These are phyloP conservation scores for Hoplostethus atlanticus DNA, from an alignment of 2,797 vertebrate species.

Conservation along the genomic window DNA sequence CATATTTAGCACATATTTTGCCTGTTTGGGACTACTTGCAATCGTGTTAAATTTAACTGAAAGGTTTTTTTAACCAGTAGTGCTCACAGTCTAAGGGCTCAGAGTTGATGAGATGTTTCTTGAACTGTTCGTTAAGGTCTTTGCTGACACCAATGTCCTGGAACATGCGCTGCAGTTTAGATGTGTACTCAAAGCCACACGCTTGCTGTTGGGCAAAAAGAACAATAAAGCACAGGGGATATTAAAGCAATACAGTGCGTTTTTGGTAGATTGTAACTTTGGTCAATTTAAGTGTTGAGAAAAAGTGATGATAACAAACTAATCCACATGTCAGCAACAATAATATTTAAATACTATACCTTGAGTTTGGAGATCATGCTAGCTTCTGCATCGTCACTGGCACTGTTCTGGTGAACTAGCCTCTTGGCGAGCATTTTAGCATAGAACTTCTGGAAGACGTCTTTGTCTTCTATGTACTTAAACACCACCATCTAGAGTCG, in stretches of 20 bases:
- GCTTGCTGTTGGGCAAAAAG: slow-evolving; percentile 85
- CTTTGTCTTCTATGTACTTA: slow-evolving; percentile 95
- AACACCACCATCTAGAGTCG: slow-evolving; percentile 91
- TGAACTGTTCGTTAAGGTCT: slow-evolving; percentile 93
- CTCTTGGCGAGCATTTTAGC: slow-evolving; percentile 94
- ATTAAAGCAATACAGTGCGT: no score
- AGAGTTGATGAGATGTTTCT: slow-evolving; percentile 92
- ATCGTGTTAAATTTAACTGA: no score
- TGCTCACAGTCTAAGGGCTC: slow-evolving; percentile 89
- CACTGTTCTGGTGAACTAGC: slow-evolving; percentile 91
- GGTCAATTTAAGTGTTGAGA: no score
- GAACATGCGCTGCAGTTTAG: slow-evolving; percentile 94
- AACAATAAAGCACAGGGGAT: no score
- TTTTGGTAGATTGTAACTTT: no score
- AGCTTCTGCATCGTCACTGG: slow-evolving; percentile 83
- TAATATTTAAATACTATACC: background rate
- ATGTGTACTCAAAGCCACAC: slow-evolving; percentile 93
- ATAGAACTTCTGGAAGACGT: slow-evolving; percentile 94
- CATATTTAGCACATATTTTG: no score
- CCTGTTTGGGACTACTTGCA: no score
- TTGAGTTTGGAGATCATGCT: slow-evolving; percentile 89
- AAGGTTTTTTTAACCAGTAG: no score
- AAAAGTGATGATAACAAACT: no score
- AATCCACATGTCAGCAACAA: no score
- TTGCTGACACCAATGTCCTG: slow-evolving; percentile 95